Percentiles rank a stretch among this genome's conserved stretches.
Evolutionary conservation across 2,888 invertebrate species (phyloP).

Genomic region (Netelia fuscicornis): DNA sequence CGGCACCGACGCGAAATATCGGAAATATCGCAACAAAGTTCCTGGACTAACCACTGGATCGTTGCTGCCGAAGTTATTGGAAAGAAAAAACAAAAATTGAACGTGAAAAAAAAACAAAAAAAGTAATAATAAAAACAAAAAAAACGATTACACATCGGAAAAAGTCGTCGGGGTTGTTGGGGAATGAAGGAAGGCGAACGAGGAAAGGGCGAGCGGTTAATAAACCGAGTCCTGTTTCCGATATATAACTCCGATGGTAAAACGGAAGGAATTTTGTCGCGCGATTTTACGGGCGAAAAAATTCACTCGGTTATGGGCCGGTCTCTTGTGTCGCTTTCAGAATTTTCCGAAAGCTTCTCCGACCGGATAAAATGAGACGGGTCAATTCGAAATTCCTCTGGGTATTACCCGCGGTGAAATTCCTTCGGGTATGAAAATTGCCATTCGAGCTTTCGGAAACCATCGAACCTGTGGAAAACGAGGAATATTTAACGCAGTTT

Average conservation of each 20-base stretch:
- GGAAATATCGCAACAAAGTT: constrained; percentile 54
- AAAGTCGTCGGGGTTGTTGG: constrained; percentile 30
- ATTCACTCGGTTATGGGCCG: constrained; percentile 20
- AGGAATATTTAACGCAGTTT: too few relatives aligned
- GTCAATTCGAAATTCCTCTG: not conserved
- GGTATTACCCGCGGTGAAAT: not conserved
- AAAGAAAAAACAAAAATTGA: not conserved
- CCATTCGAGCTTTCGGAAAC: constrained; percentile 1
- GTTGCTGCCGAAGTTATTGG: not conserved
- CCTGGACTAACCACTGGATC: constrained; percentile 32
- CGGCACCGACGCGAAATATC: constrained; percentile 61
- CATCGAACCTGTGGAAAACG: not conserved
- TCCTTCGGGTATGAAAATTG: not conserved
- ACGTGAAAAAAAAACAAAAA: not conserved
- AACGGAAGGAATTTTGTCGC: constrained; percentile 61
- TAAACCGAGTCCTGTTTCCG: constrained; percentile 15
- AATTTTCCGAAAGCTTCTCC: constrained; percentile 50
- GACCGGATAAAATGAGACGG: not conserved
- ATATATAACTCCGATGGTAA: constrained; percentile 26
- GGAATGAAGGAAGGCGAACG: constrained; percentile 67
- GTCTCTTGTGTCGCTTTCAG: not conserved
- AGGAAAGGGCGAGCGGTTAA: constrained; percentile 41
- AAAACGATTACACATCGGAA: not conserved
- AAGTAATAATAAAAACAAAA: constrained; percentile 29
- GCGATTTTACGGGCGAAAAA: constrained; percentile 56